Conservation (phyloP, 2,888 invertebrate genomes). For the Spilosoma lubricipeda region DNA sequence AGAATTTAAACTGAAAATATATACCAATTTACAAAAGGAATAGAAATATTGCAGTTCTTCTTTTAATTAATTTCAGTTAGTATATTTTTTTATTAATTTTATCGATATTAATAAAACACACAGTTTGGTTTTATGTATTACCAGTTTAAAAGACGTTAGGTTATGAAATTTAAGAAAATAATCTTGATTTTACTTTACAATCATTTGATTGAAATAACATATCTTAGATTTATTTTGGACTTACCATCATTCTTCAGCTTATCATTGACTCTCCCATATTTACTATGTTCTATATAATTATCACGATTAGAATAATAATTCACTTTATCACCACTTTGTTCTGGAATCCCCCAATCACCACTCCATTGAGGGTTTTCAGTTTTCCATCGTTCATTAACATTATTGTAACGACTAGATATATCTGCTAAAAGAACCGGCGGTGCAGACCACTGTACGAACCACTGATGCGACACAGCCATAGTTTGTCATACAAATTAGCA, state of each 20-base stretch:
- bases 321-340: slow-evolving; percentile 41
- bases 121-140: no score
- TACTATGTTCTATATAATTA: slow-evolving; percentile 33
- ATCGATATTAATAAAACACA: no score
- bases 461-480: slow-evolving; percentile 83
- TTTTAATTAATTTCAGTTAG: no score
- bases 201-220: background rate
- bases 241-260: slow-evolving; percentile 53
- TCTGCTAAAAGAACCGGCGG: slow-evolving; percentile 73
- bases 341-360: slow-evolving; percentile 42
- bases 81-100: no score
- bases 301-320: slow-evolving; percentile 34
- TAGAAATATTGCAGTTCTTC: background rate
- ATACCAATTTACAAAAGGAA: no score
- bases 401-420: slow-evolving; percentile 68
- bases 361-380: slow-evolving; percentile 49
- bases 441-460: slow-evolving; percentile 82
- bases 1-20: no score
- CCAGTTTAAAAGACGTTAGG: background rate
- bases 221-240: slow-evolving; percentile 23
- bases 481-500: slow-evolving; percentile 51
- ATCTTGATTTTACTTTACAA: background rate
- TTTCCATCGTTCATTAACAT: slow-evolving; percentile 66
- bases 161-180: background rate
- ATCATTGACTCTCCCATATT: slow-evolving; percentile 32